These are phyloP conservation scores for Watsonalla binaria DNA, from an alignment of 2,888 invertebrate species.

Conservation along the genomic window DNA sequence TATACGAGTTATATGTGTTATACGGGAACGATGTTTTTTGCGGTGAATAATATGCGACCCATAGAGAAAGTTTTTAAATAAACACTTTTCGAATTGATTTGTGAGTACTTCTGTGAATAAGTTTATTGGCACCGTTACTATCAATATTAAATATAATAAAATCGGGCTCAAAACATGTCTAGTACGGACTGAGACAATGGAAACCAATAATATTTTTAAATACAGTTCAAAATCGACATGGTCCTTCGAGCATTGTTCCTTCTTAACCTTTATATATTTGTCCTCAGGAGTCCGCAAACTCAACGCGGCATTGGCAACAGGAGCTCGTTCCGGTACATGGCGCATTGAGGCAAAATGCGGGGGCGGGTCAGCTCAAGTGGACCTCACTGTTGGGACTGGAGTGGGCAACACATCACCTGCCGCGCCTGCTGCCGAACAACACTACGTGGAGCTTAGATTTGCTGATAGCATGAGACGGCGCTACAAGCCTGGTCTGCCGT, in stretches of 20 bases:
- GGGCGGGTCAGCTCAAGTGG: slow-evolving; percentile 74
- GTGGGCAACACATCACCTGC: slow-evolving; percentile 66
- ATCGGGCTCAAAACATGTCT: too few species aligned
- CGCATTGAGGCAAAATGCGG: slow-evolving; percentile 74
- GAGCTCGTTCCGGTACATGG: slow-evolving; percentile 80
- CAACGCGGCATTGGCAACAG: slow-evolving; percentile 73
- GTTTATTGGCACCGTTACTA: too few species aligned
- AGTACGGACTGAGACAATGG: too few species aligned
- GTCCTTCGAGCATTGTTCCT: neutral
- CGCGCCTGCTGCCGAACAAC: slow-evolving; percentile 82
- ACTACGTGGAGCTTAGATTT: slow-evolving; percentile 82
- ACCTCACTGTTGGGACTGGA: slow-evolving; percentile 73
- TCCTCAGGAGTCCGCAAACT: slow-evolving; percentile 79
- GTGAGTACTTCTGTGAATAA: too few species aligned
- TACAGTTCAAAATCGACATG: too few species aligned
- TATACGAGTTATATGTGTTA: too few species aligned
- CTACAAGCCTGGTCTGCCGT: slow-evolving; percentile 83
- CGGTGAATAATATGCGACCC: too few species aligned
- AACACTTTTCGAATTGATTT: too few species aligned
- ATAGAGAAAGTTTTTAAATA: too few species aligned
- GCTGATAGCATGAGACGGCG: slow-evolving; percentile 81
- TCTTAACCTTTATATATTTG: slow-evolving; percentile 12
- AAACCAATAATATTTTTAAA: too few species aligned
- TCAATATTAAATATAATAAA: too few species aligned
- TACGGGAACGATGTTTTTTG: too few species aligned